A percentile compares a stretch with the other conserved stretches of the same genome.
Evolutionary conservation across 2,888 invertebrate genomes (phyloP).

Genomic region (Leucophenga maculata): DNA sequence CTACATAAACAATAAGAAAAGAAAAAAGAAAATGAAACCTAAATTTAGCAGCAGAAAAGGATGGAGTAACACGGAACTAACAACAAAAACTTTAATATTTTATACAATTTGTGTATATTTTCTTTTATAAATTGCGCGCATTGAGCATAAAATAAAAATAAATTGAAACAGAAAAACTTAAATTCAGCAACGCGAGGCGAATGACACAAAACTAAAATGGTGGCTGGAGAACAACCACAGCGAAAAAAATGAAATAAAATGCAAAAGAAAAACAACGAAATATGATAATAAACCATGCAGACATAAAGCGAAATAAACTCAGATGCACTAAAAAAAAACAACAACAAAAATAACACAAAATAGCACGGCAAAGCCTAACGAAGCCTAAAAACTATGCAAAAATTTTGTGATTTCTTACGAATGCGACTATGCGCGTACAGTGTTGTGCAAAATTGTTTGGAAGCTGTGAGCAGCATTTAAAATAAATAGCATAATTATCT

Average conservation of each 20-base stretch:
- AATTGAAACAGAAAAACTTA: not conserved
- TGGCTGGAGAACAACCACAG: not conserved
- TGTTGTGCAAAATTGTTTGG: no score
- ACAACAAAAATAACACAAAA: not conserved
- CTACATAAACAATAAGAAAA: not conserved
- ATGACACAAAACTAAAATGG: slow-evolving; percentile 10
- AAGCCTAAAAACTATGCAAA: slow-evolving; percentile 7
- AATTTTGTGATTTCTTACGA: not conserved
- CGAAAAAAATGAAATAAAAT: not conserved
- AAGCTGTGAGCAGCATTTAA: no score
- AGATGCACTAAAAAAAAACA: not conserved
- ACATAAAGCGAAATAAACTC: not conserved
- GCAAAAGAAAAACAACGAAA: not conserved
- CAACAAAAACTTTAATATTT: not conserved
- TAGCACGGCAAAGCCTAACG: slow-evolving; percentile 2
- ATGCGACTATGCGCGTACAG: not conserved
- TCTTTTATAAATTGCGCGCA: not conserved
- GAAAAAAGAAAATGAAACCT: slow-evolving; percentile 16
- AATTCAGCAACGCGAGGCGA: slow-evolving; percentile 17
- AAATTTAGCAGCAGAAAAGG: slow-evolving; percentile 10
- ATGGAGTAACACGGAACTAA: not conserved
- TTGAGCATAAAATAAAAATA: slow-evolving; percentile 2
- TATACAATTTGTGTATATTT: not conserved
- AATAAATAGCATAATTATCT: no score
- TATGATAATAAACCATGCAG: not conserved